Percentiles rank a stretch among this genome's conserved stretches.
phyloP scores from a whole-genome alignment of 2,113 vertebrate genomes.

The Tetraodon nigroviridis region DNA sequence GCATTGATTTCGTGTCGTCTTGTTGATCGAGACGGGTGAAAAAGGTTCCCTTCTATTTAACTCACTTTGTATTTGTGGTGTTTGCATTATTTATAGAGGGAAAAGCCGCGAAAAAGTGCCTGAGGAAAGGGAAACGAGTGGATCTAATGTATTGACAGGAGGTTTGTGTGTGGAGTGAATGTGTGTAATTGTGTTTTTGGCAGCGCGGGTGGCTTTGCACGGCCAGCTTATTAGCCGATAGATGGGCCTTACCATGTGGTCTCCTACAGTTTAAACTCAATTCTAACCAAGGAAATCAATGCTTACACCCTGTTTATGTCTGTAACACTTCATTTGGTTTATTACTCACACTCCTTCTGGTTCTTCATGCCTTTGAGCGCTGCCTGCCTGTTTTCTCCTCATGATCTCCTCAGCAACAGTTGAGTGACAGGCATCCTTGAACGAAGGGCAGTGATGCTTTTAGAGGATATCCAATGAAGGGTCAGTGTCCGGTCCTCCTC shows the following conservation, averaged over 20 bases:
- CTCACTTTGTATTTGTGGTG: neutral
- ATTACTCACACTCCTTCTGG: neutral
- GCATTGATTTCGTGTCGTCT: slow-evolving; percentile 35
- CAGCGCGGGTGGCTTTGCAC: slow-evolving; percentile 1
- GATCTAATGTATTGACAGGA: neutral
- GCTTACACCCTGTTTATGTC: slow-evolving; percentile 15
- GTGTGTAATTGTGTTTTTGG: slow-evolving; percentile 27
- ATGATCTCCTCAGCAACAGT: neutral
- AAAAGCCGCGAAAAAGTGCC: neutral
- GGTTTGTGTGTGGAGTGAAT: slow-evolving; percentile 17
- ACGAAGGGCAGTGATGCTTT: slow-evolving; percentile 17
- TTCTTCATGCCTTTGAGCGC: neutral
- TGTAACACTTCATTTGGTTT: neutral
- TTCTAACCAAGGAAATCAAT: slow-evolving; percentile 21
- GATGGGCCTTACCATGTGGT: slow-evolving; percentile 16
- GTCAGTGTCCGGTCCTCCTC: slow-evolving; percentile 24
- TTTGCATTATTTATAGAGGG: neutral
- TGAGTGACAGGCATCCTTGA: neutral
- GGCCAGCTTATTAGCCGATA: slow-evolving; percentile 9
- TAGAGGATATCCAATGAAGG: slow-evolving; percentile 25
- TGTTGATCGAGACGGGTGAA: slow-evolving; percentile 28
- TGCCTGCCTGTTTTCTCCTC: neutral
- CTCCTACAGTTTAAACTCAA: slow-evolving; percentile 6
- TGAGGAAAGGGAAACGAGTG: too few relatives aligned
- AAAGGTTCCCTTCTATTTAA: slow-evolving; percentile 16